A percentile compares a stretch with the other conserved stretches of the same genome.
Conservation (phyloP, 2,113 vertebrate genomes). For the Petaurus breviceps region DNA sequence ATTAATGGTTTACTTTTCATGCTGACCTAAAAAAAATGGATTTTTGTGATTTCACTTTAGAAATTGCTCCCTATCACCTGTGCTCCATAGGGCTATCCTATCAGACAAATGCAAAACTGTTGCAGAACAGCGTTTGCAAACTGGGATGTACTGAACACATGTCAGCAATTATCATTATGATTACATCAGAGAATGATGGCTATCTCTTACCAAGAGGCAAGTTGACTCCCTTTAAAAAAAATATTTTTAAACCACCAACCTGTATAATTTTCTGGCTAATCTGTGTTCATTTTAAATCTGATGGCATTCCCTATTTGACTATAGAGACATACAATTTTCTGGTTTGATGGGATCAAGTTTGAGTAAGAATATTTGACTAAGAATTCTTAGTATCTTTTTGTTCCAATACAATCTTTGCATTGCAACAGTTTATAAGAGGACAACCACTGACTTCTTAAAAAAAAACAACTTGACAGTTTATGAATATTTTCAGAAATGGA, state of each 20-base stretch:
- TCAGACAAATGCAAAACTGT: neutral
- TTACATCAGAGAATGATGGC: neutral
- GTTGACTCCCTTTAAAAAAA: neutral
- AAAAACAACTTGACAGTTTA: slow-evolving; percentile 28
- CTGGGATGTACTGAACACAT: neutral
- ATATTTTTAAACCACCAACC: too few species aligned
- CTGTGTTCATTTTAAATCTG: neutral
- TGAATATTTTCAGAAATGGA: slow-evolving; percentile 60
- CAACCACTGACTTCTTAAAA: slow-evolving; percentile 47
- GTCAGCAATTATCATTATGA: neutral
- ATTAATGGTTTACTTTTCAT: slow-evolving; percentile 56
- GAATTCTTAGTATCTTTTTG: slow-evolving; percentile 61
- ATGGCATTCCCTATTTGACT: slow-evolving; percentile 38
- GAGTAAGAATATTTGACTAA: slow-evolving; percentile 35
- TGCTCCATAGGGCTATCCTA: neutral
- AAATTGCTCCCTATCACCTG: neutral
- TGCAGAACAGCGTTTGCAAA: neutral
- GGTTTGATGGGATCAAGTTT: slow-evolving; percentile 21
- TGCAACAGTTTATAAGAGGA: slow-evolving; percentile 14
- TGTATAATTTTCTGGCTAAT: neutral
- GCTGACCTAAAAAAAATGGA: slow-evolving; percentile 70
- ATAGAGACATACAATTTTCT: slow-evolving; percentile 53
- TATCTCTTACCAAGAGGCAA: neutral
- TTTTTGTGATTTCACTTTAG: slow-evolving; percentile 54
- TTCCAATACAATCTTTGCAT: slow-evolving; percentile 20